phyloP scores from a whole-genome alignment of 2,113 vertebrate genomes.

The Tor tambroides region DNA sequence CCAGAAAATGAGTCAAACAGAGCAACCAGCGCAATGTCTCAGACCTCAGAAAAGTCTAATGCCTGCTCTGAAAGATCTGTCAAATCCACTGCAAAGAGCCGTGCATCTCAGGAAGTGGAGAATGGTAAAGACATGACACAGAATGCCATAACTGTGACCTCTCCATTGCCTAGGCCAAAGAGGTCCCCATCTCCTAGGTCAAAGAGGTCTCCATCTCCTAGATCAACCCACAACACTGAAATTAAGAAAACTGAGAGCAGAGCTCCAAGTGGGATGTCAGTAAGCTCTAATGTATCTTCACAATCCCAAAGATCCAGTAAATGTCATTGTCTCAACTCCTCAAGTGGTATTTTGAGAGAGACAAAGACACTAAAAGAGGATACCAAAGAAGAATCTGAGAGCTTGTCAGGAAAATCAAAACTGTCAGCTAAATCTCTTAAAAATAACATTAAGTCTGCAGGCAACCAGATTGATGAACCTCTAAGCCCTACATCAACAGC shows the following conservation, averaged over 20 bases:
- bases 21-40: conserved; percentile 26
- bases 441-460: conserved; percentile 19
- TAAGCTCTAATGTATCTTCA: conserved; percentile 56
- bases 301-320: conserved; percentile 69
- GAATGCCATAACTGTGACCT: conserved; percentile 45
- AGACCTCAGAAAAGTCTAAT: conserved; percentile 33
- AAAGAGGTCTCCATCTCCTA: conserved; percentile 28
- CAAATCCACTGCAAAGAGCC: conserved; percentile 5
- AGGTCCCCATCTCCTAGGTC: conserved; percentile 29
- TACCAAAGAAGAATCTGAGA: conserved; percentile 45
- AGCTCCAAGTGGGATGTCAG: conserved; percentile 66
- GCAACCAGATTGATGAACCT: conserved; percentile 57
- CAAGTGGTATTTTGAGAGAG: conserved; percentile 6
- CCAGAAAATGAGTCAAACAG: conserved; percentile 20
- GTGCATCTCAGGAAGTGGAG: conserved; percentile 33
- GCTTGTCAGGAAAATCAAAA: conserved; percentile 62
- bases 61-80: conserved; percentile 11
- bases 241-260: conserved; percentile 50
- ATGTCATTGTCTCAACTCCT: conserved; percentile 50
- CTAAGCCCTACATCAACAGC: conserved; percentile 66
- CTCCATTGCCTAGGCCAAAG: conserved; percentile 17
- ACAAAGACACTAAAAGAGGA: conserved; percentile 24
- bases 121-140: conserved; percentile 11
- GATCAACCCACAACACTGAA: conserved; percentile 29
- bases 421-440: conserved; percentile 53